Evolutionary conservation across 2,888 invertebrate genomes (phyloP), one percentile per base, ranked within the genome.

Genomic region (Oligia strigilis): DNA sequence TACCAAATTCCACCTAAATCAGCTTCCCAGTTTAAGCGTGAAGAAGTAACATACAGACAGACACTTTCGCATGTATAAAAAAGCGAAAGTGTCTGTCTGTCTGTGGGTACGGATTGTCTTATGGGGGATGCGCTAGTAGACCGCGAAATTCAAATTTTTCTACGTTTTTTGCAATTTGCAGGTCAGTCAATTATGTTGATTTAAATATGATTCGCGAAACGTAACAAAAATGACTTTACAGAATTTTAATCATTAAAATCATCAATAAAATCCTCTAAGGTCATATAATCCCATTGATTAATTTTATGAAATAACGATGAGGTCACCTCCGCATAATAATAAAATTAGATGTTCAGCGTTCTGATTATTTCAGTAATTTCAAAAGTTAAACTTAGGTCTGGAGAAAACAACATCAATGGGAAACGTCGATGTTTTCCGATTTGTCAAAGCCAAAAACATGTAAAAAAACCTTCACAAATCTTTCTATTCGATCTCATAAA

Each of bases 381-480:
- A 14, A 49, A 13, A 17, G 13, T 49, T 40, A 4, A 60, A 14
- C 2, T 0, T 6, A 19, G 2, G 14, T 3, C 14, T 40, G 1
- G 4, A 23, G 17, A n/a, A 75, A 29, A 14, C 13, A n/a, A 52
- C 36, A n/a, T 74, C n/a, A 14, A 60, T 55, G 13, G 3, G 40
- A 52, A 80, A 66, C 11, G 4, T 62, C 14, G 14, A 67, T 13
- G 17, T 62, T 40, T 49, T 55, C 52, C 60, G 14, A 40, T 62
- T 23, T 19, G 4, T 64, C 14, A 5, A 14, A 46, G 40, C 17
- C 23, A n/a, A 67, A 79, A 78, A 79, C 70, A 71, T 17, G 9
- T 70, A 17, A 65, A 58, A 36, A 80, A 71, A 2, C n/a, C n/a
- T 65, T 55, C 17, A 67, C 40, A 84, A 62, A 79, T 52, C 29